A percentile compares a stretch with the other conserved stretches of the same genome.
Evolutionary conservation across 2,888 invertebrate genomes (phyloP).

Genomic region (Scelioninae gen. 1): DNA sequence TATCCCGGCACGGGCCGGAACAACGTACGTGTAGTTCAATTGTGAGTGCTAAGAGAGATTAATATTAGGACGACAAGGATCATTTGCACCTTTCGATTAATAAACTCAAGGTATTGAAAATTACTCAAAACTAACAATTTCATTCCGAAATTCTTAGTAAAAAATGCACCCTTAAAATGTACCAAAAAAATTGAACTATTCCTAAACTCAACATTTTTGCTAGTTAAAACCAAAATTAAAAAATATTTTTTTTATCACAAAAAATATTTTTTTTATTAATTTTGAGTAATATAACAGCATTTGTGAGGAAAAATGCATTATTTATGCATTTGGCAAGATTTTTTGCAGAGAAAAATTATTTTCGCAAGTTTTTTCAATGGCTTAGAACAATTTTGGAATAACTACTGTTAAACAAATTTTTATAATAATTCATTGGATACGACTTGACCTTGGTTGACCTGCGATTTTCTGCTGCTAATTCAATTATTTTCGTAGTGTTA

Average conservation of each 20-base stretch:
- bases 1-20: slow-evolving; percentile 55
- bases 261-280: no score
- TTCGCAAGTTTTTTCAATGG: neutral
- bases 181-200: no score
- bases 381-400: neutral
- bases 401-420: neutral
- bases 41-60: slow-evolving; percentile 30
- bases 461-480: slow-evolving; percentile 7
- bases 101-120: slow-evolving; percentile 19
- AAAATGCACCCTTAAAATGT: no score
- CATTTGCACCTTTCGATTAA: slow-evolving; percentile 38
- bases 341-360: no score
- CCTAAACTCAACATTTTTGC: no score
- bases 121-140: no score
- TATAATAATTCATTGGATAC: slow-evolving; percentile 5
- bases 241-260: no score
- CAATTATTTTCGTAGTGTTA: slow-evolving; percentile 37
- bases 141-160: no score
- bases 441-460: slow-evolving; percentile 37
- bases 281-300: no score
- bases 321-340: no score
- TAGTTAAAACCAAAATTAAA: no score
- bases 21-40: slow-evolving; percentile 19
- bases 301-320: no score
- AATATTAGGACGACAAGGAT: slow-evolving; percentile 41